Evolutionary conservation across 2,797 vertebrate species (phyloP).

Genomic region (Hipposideros larvatus): DNA sequence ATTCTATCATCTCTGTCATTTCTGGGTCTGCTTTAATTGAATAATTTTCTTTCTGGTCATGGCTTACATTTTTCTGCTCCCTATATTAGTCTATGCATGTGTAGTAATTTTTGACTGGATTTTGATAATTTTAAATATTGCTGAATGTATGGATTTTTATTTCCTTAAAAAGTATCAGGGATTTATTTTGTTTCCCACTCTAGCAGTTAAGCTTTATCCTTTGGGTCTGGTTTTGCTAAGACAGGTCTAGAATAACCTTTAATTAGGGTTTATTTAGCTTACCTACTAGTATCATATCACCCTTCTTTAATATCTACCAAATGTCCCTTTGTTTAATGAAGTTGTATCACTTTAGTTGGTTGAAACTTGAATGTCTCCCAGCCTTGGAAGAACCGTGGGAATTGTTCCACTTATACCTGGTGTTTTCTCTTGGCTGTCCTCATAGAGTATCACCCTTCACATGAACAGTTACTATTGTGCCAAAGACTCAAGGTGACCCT

Average conservation of each 20-base stretch:
- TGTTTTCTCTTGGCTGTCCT: background rate
- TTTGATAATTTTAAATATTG: constrained; percentile 31
- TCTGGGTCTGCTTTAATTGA: background rate
- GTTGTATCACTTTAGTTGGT: background rate
- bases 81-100: background rate
- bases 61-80: background rate
- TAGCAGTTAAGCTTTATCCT: background rate
- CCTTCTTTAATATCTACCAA: background rate
- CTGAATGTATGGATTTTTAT: background rate
- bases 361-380: background rate
- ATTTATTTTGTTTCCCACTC: background rate
- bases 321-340: background rate
- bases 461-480: background rate
- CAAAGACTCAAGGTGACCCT: background rate
- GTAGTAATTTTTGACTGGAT: background rate
- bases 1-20: background rate
- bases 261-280: background rate
- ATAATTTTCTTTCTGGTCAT: background rate
- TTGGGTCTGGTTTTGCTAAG: background rate
- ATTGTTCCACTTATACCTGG: background rate
- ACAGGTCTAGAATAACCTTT: background rate
- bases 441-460: background rate
- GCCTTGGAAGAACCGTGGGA: background rate
- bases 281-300: background rate
- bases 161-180: background rate